Base-by-base conservation (phyloP, 1,140 invertebrate species). In the Anoplolepis gracilipes region DNA sequence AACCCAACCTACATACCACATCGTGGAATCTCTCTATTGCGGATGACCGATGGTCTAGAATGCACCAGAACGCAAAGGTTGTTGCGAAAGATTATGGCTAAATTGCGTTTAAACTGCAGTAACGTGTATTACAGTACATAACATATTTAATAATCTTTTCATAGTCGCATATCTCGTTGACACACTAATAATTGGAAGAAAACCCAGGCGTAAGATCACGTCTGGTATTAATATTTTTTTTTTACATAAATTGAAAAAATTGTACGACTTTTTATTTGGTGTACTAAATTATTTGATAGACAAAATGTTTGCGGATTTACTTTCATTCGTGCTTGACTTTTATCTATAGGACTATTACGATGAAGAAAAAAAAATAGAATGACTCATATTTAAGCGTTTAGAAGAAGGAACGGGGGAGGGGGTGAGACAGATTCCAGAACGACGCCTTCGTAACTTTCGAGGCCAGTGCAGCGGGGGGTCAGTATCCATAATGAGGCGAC, bases 401-500 rank as follows among this genome's bases (percentile, higher is more conserved):
- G n/a, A 28, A 67, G 46, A 46, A 16, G 39, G 70, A 46, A 67
- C 25, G 30, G 30, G 33, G 22, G 30, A 30, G 30, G 33, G 22
- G 30, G 28, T 39, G 39, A 69, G 85, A 69, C 64, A 86, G 87
- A 91, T 92, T 91, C 86, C 90, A 88, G 86, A 85, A 88, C 90
- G 90, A 87, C 89, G 88, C 0, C 87, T 91, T 89, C 85, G 87
- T 76, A 91, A 92, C 36, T 84, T 85, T 91, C 86, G 91, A 94
- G 92, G 93, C 90, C 89, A 64, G 7, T 55, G 82, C 92, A 87
- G 88, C 92, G 88, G 93, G 93, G 89, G 91, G 88, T 91, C 93
- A 91, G 91, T 92, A 93, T 87, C 89, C 91, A 92, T 93, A 94
- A 95, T 93, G 93, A 93, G 90, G 85, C 91, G 87, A 91, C 81